Percentiles rank a stretch among this genome's conserved stretches.
These are phyloP conservation scores for Cyanoramphus novaezelandiae DNA, from an alignment of 2,113 vertebrate species.

Conservation along the genomic window DNA sequence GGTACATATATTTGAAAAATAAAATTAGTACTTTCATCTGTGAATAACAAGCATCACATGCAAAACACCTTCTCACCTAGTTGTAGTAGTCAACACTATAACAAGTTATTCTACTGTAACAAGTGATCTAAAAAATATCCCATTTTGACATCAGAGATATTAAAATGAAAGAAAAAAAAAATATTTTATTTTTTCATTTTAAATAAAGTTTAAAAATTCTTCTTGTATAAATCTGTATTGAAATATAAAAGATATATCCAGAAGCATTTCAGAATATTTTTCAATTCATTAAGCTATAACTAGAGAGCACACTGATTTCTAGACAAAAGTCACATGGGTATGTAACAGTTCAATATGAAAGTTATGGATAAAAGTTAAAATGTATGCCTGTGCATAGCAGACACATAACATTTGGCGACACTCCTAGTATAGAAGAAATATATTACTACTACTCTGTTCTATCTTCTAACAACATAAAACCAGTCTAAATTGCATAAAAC, in stretches of 20 bases:
- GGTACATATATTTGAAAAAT: neutral
- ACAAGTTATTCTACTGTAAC: neutral
- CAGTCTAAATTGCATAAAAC: neutral
- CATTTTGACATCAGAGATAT: neutral
- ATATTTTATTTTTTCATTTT: neutral
- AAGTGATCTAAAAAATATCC: neutral
- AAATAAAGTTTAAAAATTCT: neutral
- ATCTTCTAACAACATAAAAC: neutral
- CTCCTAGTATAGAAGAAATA: neutral
- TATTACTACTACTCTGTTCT: neutral
- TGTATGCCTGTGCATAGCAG: neutral
- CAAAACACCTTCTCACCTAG: neutral
- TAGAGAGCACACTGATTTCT: neutral
- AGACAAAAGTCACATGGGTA: neutral
- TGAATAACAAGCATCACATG: neutral
- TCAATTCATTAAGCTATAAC: neutral
- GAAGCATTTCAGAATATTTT: neutral
- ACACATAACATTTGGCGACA: neutral
- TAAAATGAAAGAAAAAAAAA: neutral
- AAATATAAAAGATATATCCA: neutral
- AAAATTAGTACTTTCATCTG: neutral
- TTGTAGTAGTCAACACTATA: neutral
- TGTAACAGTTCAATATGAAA: neutral
- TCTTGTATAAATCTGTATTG: neutral
- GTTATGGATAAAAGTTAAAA: neutral